Evolutionary conservation across 2,113 vertebrate species (phyloP).

Genomic region (Vulpes ferrilata): DNA sequence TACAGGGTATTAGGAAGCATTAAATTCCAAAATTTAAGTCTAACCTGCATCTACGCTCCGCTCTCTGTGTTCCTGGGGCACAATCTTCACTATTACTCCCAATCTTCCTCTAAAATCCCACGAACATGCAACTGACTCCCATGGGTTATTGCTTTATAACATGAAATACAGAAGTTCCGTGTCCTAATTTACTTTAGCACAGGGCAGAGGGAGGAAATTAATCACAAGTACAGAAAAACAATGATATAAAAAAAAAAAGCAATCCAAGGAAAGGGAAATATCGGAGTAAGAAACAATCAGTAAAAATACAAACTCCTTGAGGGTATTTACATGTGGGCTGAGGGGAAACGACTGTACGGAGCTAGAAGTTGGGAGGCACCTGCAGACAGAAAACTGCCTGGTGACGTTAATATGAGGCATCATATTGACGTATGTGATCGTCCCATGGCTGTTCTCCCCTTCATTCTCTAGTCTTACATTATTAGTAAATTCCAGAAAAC

Average conservation of each 20-base stretch:
- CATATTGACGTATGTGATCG: background rate
- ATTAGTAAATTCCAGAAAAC: background rate
- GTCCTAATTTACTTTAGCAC: background rate
- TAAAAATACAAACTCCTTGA: background rate
- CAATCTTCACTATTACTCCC: background rate
- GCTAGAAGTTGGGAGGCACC: background rate
- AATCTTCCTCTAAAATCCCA: background rate
- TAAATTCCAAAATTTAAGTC: background rate
- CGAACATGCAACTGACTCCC: background rate
- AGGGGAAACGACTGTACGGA: background rate
- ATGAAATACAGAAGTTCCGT: background rate
- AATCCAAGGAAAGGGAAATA: background rate
- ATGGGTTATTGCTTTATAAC: background rate
- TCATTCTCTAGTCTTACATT: background rate
- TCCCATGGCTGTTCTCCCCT: background rate
- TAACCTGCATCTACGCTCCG: background rate
- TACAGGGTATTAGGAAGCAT: background rate
- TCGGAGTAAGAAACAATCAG: background rate
- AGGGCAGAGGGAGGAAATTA: background rate
- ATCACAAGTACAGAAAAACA: background rate
- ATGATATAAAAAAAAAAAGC: no score
- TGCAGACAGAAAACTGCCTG: background rate
- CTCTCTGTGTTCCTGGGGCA: background rate
- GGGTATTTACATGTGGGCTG: background rate
- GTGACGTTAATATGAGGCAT: background rate